A percentile compares a stretch with the other conserved stretches of the same genome.
These are phyloP conservation scores for Seladonia tumulorum DNA, from an alignment of 2,888 invertebrate species.

Conservation along the genomic window DNA sequence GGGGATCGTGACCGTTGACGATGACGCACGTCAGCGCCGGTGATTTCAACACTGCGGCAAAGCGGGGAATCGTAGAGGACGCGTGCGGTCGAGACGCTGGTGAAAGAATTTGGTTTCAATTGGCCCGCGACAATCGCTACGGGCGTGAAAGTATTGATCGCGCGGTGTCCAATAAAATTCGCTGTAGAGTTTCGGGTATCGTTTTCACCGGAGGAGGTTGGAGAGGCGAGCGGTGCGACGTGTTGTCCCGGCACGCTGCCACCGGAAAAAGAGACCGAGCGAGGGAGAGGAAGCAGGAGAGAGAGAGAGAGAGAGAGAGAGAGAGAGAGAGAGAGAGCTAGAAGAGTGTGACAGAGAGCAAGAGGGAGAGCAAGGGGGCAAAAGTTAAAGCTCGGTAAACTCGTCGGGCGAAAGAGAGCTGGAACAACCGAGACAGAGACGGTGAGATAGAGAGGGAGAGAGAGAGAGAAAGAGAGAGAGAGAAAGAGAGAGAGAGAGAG, in stretches of 20 bases:
- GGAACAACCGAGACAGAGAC: background rate
- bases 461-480: background rate
- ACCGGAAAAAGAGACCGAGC: background rate
- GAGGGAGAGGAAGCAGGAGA: background rate
- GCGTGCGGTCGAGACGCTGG: background rate
- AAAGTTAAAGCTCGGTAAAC: slow-evolving; percentile 66
- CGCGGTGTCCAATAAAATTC: slow-evolving; percentile 1
- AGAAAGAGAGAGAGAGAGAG: background rate
- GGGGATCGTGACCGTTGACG: background rate
- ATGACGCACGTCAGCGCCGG: background rate
- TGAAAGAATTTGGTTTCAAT: background rate
- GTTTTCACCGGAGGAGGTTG: slow-evolving; percentile 8
- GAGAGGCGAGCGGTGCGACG: background rate
- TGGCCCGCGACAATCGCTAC: background rate
- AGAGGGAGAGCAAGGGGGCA: slow-evolving; percentile 25
- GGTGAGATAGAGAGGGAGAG: background rate
- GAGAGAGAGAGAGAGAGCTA: background rate
- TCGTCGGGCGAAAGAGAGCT: slow-evolving; percentile 29
- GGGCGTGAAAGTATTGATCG: slow-evolving; percentile 27
- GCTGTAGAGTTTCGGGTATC: background rate
- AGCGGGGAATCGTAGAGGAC: background rate
- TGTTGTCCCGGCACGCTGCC: slow-evolving; percentile 8
- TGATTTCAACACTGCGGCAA: background rate
- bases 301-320: background rate
- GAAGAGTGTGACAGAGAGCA: background rate